These are phyloP conservation scores for Recurvirostra avosetta DNA, from an alignment of 2,113 vertebrate genomes.

Conservation along the genomic window DNA sequence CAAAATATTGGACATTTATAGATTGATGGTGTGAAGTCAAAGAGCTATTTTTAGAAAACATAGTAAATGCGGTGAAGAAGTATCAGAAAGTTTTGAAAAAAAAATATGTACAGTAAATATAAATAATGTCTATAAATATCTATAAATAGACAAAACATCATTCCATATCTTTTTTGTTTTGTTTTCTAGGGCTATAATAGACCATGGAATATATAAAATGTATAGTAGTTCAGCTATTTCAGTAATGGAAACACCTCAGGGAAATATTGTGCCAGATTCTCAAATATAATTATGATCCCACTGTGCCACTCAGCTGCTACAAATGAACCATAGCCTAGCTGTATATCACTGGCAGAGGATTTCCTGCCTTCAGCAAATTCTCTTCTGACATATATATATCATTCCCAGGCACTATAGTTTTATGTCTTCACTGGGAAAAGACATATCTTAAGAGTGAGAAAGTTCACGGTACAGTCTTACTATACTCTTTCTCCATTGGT, in stretches of 20 bases:
- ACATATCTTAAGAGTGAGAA: background rate
- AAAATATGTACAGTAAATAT: background rate
- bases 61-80: background rate
- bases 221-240: background rate
- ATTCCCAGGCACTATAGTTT: background rate
- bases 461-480: background rate
- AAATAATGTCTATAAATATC: background rate
- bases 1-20: background rate
- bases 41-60: background rate
- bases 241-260: background rate
- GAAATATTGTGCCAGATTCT: conserved; percentile 15
- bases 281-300: background rate
- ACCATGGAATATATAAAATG: background rate
- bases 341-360: conserved; percentile 1
- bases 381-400: background rate
- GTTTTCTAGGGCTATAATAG: background rate
- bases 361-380: background rate
- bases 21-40: background rate
- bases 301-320: background rate
- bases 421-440: background rate
- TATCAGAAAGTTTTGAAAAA: background rate
- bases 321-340: background rate
- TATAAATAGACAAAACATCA: background rate
- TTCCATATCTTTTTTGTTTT: background rate
- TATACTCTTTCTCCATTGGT: background rate